phyloP scores from a whole-genome alignment of 2,113 vertebrate genomes.

The Felis chaus region DNA sequence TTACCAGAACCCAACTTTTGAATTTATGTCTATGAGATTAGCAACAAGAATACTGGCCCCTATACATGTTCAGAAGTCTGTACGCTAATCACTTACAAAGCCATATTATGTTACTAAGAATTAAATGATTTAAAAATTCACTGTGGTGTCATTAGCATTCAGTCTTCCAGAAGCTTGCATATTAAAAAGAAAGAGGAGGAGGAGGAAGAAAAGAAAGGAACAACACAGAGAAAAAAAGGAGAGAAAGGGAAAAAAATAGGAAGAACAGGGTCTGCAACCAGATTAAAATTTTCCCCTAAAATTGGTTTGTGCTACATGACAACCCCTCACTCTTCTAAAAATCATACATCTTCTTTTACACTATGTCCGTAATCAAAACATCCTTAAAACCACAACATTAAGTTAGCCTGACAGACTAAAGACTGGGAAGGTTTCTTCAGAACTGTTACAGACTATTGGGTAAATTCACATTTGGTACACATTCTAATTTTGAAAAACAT shows the following conservation, averaged over 20 bases:
- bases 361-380: constrained; percentile 36
- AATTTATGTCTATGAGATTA: not conserved
- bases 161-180: not conserved
- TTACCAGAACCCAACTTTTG: not conserved
- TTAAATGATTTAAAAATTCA: not conserved
- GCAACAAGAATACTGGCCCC: not conserved
- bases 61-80: not conserved
- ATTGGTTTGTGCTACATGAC: constrained; percentile 29
- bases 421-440: not conserved
- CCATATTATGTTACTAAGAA: not conserved
- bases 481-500: constrained; percentile 71
- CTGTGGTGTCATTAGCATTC: not conserved
- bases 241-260: not conserved
- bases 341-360: not conserved
- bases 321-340: not conserved
- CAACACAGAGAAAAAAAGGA: not conserved
- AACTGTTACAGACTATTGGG: constrained; percentile 57
- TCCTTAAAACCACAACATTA: constrained; percentile 39
- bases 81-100: not conserved
- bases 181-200: no score
- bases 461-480: constrained; percentile 69
- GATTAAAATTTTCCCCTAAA: constrained; percentile 20
- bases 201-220: fast-evolving
- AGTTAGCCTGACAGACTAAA: constrained; percentile 31
- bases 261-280: not conserved